Percentiles rank a stretch among this genome's conserved stretches.
phyloP scores from a whole-genome alignment of 2,888 invertebrate genomes.

The Busseola fusca region DNA sequence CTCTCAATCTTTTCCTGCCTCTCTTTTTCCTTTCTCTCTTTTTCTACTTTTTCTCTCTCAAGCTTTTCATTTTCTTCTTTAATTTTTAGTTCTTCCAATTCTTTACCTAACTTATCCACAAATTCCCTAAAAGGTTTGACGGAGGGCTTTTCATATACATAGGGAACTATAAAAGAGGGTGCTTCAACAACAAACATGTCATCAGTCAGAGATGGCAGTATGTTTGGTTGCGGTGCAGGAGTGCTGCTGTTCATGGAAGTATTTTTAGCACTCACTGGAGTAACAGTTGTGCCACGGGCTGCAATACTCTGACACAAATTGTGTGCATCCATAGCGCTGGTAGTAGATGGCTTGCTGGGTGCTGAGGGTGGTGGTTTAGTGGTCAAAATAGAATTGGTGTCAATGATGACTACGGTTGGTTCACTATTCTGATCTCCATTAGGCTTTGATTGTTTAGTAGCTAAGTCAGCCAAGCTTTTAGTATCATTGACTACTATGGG shows the following conservation, averaged over 20 bases:
- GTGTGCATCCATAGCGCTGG: slow-evolving; percentile 77
- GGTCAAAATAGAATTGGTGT: slow-evolving; percentile 92
- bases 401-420: slow-evolving; percentile 95
- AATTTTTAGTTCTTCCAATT: slow-evolving; percentile 77
- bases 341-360: slow-evolving; percentile 68
- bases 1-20: slow-evolving; percentile 70
- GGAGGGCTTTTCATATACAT: slow-evolving; percentile 97
- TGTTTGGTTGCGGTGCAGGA: slow-evolving; percentile 77
- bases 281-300: slow-evolving; percentile 88
- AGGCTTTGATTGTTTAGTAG: slow-evolving; percentile 87
- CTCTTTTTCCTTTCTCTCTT: slow-evolving; percentile 72
- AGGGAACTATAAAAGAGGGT: slow-evolving; percentile 97
- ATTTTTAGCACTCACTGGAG: slow-evolving; percentile 81
- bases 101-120: slow-evolving; percentile 90
- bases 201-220: slow-evolving; percentile 95
- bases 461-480: slow-evolving; percentile 92
- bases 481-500: slow-evolving; percentile 93
- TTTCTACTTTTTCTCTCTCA: slow-evolving; percentile 75
- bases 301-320: slow-evolving; percentile 86
- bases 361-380: slow-evolving; percentile 74
- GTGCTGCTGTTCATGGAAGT: slow-evolving; percentile 58
- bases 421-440: slow-evolving; percentile 90
- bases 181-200: slow-evolving; percentile 98
- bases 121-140: slow-evolving; percentile 93
- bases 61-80: slow-evolving; percentile 69